Conservation (phyloP, 2,113 vertebrate species). For the Puma concolor region DNA sequence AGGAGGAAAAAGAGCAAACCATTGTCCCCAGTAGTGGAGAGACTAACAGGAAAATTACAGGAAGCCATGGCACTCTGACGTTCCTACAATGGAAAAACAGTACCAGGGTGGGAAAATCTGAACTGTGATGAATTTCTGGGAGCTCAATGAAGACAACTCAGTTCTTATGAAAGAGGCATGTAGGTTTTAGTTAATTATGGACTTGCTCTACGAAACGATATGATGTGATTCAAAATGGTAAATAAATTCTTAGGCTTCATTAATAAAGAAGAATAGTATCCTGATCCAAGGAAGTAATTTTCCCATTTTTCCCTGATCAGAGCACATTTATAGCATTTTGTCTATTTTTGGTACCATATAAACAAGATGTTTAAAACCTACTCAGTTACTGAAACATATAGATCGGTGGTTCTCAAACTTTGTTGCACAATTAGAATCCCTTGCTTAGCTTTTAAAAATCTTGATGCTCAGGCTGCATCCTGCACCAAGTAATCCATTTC, state of each 20-base stretch:
- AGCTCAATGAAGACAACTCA: background rate
- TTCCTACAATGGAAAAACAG: background rate
- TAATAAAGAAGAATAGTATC: background rate
- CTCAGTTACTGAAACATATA: background rate
- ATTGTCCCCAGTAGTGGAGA: background rate
- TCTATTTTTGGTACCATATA: background rate
- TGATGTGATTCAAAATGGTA: background rate
- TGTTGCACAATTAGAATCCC: background rate
- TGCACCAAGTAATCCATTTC: background rate
- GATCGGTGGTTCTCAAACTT: background rate
- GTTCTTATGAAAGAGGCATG: background rate
- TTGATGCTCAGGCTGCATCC: background rate
- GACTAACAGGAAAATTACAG: background rate
- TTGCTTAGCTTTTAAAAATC: background rate
- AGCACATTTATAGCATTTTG: background rate
- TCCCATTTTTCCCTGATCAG: background rate
- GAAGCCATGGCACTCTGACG: background rate
- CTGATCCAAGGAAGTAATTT: background rate
- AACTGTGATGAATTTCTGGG: background rate
- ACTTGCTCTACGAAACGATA: background rate
- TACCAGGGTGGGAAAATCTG: background rate
- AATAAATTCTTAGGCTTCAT: background rate
- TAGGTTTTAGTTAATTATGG: background rate
- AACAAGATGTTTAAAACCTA: background rate
- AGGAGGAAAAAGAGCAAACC: background rate